Evolutionary conservation across 2,113 vertebrate genomes (phyloP), one percentile per base, ranked within the genome.

Genomic region (Bubo scandiacus): DNA sequence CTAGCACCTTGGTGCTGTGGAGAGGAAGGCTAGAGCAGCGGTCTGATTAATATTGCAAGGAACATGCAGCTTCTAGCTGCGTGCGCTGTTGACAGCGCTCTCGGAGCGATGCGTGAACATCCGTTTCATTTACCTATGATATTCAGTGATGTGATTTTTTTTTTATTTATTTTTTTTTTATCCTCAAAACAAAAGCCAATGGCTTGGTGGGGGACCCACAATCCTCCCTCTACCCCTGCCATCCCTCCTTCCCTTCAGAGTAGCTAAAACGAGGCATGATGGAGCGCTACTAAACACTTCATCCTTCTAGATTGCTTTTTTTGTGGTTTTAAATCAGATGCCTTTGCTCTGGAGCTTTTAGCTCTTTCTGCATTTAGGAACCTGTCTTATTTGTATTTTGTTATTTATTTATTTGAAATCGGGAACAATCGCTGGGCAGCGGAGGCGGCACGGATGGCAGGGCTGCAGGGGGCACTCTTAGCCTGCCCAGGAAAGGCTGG

Each of bases 401-500:
- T 85, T 23, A 13, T 38, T 72, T 61, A 23, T 47, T 58, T 63
- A 10, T 51, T 93, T 78, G 92, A 38, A 90, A 58, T 62, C 23
- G 38, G 1, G 6, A 20, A 1, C 25, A 10, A 2, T 73, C 6
- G n/a, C 49, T 16, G 57, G 93, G 68, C 58, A 55, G 79, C 9
- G 3, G 58, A 45, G 78, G 81, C 79, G 18, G 34, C 79, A 71
- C 12, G 5, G 11, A 2, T 9, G 7, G 40, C 10, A 15, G 27
- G 94, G 78, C 98, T 96, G 97, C 97, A 98, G 98, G 98, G 98
- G 98, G 94, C 98, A 88, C 97, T 98, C 94, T 96, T 96, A 86
- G 82, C 94, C 97, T 98, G 93, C 87, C 94, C 91, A 96, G 73
- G 34, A 85, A 34, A 81, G 52, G 29, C 57, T 38, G 72, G 13